Base-by-base conservation (phyloP, 1,140 invertebrate species). In the Pollicipes pollicipes region DNA sequence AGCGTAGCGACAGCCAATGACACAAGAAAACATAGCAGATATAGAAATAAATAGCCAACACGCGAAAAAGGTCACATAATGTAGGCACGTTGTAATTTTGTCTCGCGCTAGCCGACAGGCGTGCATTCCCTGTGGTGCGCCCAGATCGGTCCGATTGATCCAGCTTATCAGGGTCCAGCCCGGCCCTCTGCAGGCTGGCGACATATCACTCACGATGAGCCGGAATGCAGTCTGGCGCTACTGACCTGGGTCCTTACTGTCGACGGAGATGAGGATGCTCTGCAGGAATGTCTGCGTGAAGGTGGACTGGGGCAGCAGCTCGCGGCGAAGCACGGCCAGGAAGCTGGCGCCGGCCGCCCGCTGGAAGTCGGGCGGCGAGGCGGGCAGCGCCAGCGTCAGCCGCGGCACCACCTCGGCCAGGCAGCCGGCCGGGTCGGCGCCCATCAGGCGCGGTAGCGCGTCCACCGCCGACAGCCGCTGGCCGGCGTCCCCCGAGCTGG, bases 231-330 rank as follows among this genome's bases (percentile, higher is more conserved):
- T n/a, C n/a, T n/a, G n/a, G n/a, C n/a, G n/a, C n/a, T n/a, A n/a
- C 74, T 78, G 79, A 87, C 85, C 83, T 80, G 83, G 82, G 78
- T 87, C 85, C 78, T 82, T 83, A 78, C 82, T 86, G 76, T 87
- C 85, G 26, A 88, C 80, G 73, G 83, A 84, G 72, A 79, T 81
- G 30, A 88, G 77, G 73, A 88, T 87, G 73, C 83, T 85, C 75
- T 85, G 84, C 6, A 88, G 82, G 77, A 88, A 88, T 75, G 84
- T 85, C 74, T 86, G 82, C 24, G 85, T 83, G 75, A 86, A 88
- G 72, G 83, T 84, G 69, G 83, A 80, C 72, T 83, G 78, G 37
- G 83, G 83, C 69, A 86, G 83, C 45, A 87, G 79, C 72, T 86
- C 84, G 73, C 84, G 83, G 77, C 87, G 83, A 69, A 88, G 79